Percentiles rank a stretch among this genome's conserved stretches.
These are phyloP conservation scores for Formica selysi DNA, from an alignment of 1,140 invertebrate genomes.

Conservation along the genomic window DNA sequence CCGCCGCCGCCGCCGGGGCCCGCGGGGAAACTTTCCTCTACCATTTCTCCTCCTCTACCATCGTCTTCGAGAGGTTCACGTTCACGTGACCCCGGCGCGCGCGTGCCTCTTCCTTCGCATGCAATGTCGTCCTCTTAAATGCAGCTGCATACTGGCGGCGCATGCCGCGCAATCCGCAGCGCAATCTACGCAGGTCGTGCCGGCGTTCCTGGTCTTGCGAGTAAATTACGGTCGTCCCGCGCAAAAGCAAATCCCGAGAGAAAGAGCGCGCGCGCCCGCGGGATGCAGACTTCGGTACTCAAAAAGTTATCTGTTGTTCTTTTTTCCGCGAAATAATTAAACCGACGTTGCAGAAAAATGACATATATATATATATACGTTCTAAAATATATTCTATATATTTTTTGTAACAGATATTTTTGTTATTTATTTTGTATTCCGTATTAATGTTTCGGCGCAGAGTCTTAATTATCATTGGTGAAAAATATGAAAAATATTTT, in stretches of 20 bases:
- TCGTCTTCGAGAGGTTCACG: constrained; percentile 66
- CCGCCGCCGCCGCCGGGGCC: constrained; percentile 42
- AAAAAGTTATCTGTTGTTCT: background rate
- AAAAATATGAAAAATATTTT: background rate
- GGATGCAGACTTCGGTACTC: background rate
- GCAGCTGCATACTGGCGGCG: constrained; percentile 37
- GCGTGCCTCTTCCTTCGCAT: constrained; percentile 68
- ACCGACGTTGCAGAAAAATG: background rate
- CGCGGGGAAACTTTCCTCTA: constrained; percentile 70
- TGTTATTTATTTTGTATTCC: background rate
- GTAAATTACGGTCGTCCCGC: constrained; percentile 15
- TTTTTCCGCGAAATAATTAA: background rate
- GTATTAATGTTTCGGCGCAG: constrained; percentile 3
- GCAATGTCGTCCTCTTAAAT: constrained; percentile 55
- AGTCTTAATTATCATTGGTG: background rate
- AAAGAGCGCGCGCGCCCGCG: background rate
- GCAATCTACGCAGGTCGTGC: constrained; percentile 16
- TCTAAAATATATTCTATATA: background rate
- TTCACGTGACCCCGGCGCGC: constrained; percentile 74
- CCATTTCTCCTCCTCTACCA: constrained; percentile 23
- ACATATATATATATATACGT: background rate
- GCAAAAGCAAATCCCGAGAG: background rate
- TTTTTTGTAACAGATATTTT: background rate
- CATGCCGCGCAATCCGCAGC: constrained; percentile 44
- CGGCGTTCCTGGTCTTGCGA: constrained; percentile 24